Base-by-base conservation (phyloP, 2,797 vertebrate species). In the Podarcis siculus region DNA sequence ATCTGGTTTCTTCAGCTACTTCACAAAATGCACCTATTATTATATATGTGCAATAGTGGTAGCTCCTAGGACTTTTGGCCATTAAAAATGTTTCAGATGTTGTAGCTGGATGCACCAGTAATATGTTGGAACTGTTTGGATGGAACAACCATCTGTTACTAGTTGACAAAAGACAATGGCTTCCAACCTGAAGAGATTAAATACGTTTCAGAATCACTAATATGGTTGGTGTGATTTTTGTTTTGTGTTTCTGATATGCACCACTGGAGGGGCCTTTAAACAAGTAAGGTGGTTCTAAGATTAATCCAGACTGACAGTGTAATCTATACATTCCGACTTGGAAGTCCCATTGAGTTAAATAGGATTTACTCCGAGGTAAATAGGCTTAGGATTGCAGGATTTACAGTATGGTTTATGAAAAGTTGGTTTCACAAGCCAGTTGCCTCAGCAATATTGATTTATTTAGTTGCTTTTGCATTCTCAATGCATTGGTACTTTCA, bases 111-210 rank as follows among this genome's bases (percentile, higher is more conserved):
- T 9, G 9, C 32, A 39, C 2, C 21, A 77, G 32, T 30, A 77
- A 2, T 67, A 66, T 42, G 49, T 64, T 77, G 21, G 15, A 73
- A 76, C 64, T 6, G 61, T 67, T 15, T 35, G 8, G 25, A 49
- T 67, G n/a, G 71, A 49, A 37, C 72, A 25, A 55, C 42, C 19
- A 49, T 15, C 5, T 87, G 35, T 35, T 45, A 21, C 25, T 30
- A 69, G 10, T 79, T 27, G 55, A 9, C 30, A 45, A 92, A 92
- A 83, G 76, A 82, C 87, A 90, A 92, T 89, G 83, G 88, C 42
- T 69, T 79, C 42, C 32, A 79, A 23, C 1, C 19, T 23, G 67
- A 73, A n/a, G 17, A 72, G 12, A 8, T 27, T 61, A 17, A 58
- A 69, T 82, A 61, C 66, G 8, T 73, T 82, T 82, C 72, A 87